Evolutionary conservation across 2,797 vertebrate genomes (phyloP).

Genomic region (Clarias pachynema): DNA sequence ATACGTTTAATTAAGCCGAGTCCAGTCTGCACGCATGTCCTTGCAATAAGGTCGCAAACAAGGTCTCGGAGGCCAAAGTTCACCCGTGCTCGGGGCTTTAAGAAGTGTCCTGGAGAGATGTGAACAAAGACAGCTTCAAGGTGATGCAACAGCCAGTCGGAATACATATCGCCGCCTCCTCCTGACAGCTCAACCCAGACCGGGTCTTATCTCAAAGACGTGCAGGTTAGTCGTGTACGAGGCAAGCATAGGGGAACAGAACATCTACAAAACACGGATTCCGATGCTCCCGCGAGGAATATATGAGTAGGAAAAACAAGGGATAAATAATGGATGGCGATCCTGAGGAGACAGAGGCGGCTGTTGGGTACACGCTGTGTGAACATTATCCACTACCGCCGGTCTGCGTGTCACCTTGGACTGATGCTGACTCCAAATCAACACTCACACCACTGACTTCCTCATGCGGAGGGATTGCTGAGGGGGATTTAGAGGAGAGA

Average conservation of each 20-base stretch:
- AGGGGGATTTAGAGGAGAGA: background rate
- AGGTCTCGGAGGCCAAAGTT: constrained; percentile 65
- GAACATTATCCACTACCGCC: constrained; percentile 47
- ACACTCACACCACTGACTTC: constrained; percentile 15
- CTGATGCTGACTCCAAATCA: constrained; percentile 38
- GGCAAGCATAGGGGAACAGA: constrained; percentile 62
- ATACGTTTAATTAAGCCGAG: constrained; percentile 75
- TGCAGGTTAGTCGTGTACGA: constrained; percentile 54
- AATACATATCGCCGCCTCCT: constrained; percentile 53
- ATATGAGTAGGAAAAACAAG: constrained; percentile 53
- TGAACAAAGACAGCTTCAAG: constrained; percentile 65
- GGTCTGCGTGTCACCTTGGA: constrained; percentile 47
- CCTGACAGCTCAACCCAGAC: constrained; percentile 49
- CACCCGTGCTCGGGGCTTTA: constrained; percentile 68
- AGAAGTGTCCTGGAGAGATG: constrained; percentile 69
- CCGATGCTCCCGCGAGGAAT: constrained; percentile 58
- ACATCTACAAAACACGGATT: constrained; percentile 68
- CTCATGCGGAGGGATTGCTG: constrained; percentile 16
- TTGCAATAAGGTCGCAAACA: constrained; percentile 49
- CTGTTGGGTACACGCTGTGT: constrained; percentile 52
- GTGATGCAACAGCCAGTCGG: constrained; percentile 65
- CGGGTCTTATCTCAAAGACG: constrained; percentile 52
- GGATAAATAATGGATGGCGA: constrained; percentile 70
- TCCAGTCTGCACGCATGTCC: constrained; percentile 64
- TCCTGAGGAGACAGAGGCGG: constrained; percentile 58